Percentiles rank a stretch among this genome's conserved stretches.
Evolutionary conservation across 2,113 vertebrate species (phyloP).

Genomic region (Struthidea cinerea): DNA sequence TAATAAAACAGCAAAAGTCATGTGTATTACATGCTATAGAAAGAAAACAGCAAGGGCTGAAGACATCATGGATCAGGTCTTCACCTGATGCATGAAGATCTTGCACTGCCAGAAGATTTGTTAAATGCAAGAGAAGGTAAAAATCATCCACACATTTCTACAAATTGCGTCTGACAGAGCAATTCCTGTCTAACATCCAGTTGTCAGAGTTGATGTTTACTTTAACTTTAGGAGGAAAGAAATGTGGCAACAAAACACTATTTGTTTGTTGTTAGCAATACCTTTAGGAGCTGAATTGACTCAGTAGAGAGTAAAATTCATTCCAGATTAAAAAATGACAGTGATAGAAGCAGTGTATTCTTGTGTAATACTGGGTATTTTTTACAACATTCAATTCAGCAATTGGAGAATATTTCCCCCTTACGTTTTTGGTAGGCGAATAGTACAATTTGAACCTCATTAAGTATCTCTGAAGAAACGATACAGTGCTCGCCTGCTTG

Average conservation of each 20-base stretch:
- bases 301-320: background rate
- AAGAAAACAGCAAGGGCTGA: background rate
- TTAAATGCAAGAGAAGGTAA: background rate
- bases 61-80: background rate
- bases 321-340: background rate
- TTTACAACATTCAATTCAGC: background rate
- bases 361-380: background rate
- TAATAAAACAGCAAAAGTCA: background rate
- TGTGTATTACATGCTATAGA: background rate
- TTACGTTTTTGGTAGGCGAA: background rate
- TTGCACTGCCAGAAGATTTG: background rate
- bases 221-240: background rate
- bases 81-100: background rate
- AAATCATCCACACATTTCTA: background rate
- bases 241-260: background rate
- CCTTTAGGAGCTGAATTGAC: background rate
- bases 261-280: background rate
- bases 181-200: background rate
- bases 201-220: background rate
- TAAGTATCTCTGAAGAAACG: background rate
- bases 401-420: background rate
- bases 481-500: fast-evolving
- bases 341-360: background rate
- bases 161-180: background rate
- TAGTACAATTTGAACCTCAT: background rate